Evolutionary conservation across 2,113 vertebrate species (phyloP).

Genomic region (Lathamus discolor): DNA sequence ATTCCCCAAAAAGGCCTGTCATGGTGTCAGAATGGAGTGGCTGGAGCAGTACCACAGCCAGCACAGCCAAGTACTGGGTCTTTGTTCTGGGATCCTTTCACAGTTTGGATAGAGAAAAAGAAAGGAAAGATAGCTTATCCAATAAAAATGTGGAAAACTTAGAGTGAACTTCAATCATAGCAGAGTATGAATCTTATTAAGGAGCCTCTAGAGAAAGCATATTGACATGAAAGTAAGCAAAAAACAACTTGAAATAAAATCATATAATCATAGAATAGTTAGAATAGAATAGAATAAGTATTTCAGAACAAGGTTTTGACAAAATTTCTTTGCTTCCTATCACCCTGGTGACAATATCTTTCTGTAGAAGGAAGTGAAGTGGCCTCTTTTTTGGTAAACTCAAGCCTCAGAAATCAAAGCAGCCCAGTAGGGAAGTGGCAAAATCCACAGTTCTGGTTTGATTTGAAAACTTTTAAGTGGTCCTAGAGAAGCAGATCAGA

Average conservation of each 20-base stretch:
- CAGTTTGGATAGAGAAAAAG: background rate
- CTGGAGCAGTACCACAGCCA: conserved; percentile 76
- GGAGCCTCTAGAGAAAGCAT: background rate
- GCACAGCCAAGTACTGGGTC: conserved; percentile 69
- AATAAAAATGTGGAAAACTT: background rate
- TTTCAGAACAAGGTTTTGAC: background rate
- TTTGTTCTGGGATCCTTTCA: conserved; percentile 64
- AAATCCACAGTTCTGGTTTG: background rate
- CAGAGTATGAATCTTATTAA: background rate
- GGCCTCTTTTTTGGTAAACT: background rate
- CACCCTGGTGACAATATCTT: background rate
- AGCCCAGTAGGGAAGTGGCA: background rate
- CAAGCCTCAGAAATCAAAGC: background rate
- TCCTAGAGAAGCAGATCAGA: background rate
- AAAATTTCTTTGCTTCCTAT: background rate
- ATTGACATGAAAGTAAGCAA: background rate
- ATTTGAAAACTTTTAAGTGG: background rate
- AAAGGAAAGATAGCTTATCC: background rate
- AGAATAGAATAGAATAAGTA: background rate
- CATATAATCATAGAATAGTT: no score
- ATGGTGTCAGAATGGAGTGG: conserved; percentile 73
- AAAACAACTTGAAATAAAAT: background rate
- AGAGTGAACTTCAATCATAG: background rate
- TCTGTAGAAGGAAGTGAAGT: background rate
- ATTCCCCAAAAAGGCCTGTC: conserved; percentile 65